A percentile compares a stretch with the other conserved stretches of the same genome.
Conservation (phyloP, 2,888 invertebrate genomes). For the Tenthredo distinguenda region DNA sequence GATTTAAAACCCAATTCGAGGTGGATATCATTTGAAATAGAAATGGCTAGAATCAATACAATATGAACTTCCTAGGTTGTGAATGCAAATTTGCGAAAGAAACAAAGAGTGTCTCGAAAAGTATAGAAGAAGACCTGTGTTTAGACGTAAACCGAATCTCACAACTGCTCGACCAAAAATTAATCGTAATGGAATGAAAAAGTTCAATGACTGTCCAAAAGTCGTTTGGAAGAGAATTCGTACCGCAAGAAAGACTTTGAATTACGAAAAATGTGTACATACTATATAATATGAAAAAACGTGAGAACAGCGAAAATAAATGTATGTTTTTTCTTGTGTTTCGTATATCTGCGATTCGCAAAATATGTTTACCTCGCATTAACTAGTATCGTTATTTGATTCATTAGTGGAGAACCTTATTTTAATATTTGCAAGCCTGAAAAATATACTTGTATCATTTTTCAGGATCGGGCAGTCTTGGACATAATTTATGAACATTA, state of each 20-base stretch:
- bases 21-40: neutral
- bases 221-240: neutral
- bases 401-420: neutral
- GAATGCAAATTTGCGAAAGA: constrained; percentile 34
- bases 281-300: neutral
- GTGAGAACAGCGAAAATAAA: neutral
- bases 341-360: neutral
- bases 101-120: constrained; percentile 10
- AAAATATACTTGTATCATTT: neutral
- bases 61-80: constrained; percentile 6
- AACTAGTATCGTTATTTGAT: neutral
- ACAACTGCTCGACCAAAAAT: neutral
- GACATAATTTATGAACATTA: neutral
- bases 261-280: neutral
- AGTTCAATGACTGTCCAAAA: neutral
- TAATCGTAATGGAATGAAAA: neutral
- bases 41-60: neutral
- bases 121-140: constrained; percentile 7
- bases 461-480: neutral
- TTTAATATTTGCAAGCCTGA: neutral
- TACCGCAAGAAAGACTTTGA: neutral
- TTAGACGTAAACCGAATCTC: neutral
- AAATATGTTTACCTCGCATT: neutral
- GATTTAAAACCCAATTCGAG: neutral
- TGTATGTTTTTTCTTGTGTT: neutral